phyloP scores from a whole-genome alignment of 2,797 vertebrate species.

The Xerus rutilus region DNA sequence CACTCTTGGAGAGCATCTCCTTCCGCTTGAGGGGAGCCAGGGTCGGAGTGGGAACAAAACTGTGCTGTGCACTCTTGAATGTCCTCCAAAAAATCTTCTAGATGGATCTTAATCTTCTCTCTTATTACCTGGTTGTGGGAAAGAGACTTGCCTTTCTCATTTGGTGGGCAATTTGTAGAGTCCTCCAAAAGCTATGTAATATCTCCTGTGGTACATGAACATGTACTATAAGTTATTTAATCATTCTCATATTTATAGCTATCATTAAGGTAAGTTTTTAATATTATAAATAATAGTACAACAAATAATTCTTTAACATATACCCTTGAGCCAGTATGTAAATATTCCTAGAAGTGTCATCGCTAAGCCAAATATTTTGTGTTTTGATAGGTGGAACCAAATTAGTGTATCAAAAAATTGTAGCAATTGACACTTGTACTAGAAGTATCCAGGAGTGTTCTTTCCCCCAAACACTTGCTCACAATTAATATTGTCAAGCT shows the following conservation, averaged over 20 bases:
- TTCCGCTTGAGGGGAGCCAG: not conserved
- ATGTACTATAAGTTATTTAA: not conserved
- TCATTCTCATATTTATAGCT: not conserved
- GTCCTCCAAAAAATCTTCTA: not conserved
- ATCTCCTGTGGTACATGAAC: not conserved
- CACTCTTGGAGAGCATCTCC: not conserved
- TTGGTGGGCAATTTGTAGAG: not conserved
- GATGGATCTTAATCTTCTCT: not conserved
- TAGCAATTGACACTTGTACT: not conserved
- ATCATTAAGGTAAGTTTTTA: slow-evolving; percentile 19
- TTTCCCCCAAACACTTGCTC: not conserved
- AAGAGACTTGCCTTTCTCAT: not conserved
- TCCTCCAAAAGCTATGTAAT: not conserved
- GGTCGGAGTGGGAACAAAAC: not conserved
- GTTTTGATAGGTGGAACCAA: slow-evolving; percentile 27
- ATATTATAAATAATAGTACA: not conserved
- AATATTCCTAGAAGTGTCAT: slow-evolving; percentile 8
- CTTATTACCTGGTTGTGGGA: not conserved
- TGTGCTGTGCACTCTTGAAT: not conserved
- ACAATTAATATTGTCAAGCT: not conserved
- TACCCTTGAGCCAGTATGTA: not conserved
- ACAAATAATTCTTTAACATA: slow-evolving; percentile 1
- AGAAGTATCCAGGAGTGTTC: not conserved
- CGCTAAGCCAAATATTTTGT: slow-evolving; percentile 42
- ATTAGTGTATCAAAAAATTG: slow-evolving; percentile 52